Evolutionary conservation across 37 sponge, comb jelly and placozoan genomes (phyloP).

Genomic region (Aphrocallistes beatrix): DNA sequence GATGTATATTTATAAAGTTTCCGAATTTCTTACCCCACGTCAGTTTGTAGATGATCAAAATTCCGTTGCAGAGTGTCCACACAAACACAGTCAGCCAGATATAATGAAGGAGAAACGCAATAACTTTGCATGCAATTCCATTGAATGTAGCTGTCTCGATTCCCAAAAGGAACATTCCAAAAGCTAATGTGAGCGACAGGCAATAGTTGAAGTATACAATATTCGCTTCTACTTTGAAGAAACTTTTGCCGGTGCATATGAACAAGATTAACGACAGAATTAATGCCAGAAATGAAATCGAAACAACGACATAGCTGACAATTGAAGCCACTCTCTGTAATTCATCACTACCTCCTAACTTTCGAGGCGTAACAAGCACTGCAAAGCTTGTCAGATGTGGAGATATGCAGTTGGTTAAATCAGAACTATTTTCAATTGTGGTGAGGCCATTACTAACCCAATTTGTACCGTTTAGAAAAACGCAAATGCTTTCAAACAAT

Average conservation of each 20-base stretch:
- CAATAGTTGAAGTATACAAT: not conserved
- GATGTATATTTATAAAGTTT: no score
- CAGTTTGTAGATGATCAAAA: not conserved
- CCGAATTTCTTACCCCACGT: not conserved
- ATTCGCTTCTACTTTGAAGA: not conserved
- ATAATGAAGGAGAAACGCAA: not conserved
- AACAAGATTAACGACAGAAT: not conserved
- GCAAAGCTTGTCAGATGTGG: not conserved
- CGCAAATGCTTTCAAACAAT: not conserved
- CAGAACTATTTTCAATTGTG: not conserved
- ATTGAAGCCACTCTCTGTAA: not conserved
- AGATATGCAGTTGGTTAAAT: not conserved
- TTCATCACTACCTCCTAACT: not conserved
- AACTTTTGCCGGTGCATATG: not conserved
- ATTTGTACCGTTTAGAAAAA: not conserved
- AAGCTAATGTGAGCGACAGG: not conserved
- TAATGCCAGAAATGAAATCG: not conserved
- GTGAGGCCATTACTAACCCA: not conserved
- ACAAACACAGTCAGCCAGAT: constrained; percentile 1
- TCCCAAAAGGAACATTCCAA: not conserved
- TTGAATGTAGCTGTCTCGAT: not conserved
- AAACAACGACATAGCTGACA: not conserved
- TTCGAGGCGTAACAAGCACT: not conserved
- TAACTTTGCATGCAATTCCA: not conserved
- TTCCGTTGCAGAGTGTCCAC: constrained; percentile 13